A percentile compares a stretch with the other conserved stretches of the same genome.
Evolutionary conservation across 2,113 vertebrate species (phyloP).

Genomic region (Steatornis caripensis): DNA sequence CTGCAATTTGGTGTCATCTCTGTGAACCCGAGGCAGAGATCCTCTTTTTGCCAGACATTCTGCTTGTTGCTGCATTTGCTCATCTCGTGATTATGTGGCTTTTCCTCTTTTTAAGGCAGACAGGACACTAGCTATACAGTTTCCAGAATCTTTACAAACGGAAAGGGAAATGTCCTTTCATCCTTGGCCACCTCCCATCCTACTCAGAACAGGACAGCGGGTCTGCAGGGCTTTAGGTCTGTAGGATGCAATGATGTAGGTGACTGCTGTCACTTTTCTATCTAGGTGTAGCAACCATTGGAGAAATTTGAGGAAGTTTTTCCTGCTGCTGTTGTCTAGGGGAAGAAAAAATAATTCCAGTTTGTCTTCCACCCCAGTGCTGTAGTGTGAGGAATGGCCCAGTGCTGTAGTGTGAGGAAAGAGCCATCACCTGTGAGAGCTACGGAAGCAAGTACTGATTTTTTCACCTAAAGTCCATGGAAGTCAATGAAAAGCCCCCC

Average conservation of each 20-base stretch:
- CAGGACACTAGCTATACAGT: not conserved
- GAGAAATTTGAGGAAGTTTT: not conserved
- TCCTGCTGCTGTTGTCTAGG: not conserved
- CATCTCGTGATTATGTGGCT: accelerated
- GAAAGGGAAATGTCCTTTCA: not conserved
- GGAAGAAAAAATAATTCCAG: not conserved
- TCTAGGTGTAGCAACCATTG: not conserved
- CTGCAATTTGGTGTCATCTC: not conserved
- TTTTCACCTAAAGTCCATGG: not conserved
- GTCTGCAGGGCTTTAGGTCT: not conserved
- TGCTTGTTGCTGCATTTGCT: not conserved
- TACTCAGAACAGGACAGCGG: not conserved
- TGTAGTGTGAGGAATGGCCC: not conserved
- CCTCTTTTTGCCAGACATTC: not conserved
- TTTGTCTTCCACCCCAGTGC: not conserved
- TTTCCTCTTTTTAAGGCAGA: not conserved
- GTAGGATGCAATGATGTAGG: not conserved
- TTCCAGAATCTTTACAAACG: not conserved
- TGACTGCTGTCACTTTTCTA: not conserved
- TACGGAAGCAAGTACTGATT: not conserved
- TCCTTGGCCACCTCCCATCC: not conserved
- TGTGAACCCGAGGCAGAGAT: not conserved
- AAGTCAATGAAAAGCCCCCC: not conserved
- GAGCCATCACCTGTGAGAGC: not conserved
- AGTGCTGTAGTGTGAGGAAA: not conserved